Percentiles rank a stretch among this genome's conserved stretches.
phyloP scores from a whole-genome alignment of 1,140 invertebrate genomes.

The Scaptomyza pallida region DNA sequence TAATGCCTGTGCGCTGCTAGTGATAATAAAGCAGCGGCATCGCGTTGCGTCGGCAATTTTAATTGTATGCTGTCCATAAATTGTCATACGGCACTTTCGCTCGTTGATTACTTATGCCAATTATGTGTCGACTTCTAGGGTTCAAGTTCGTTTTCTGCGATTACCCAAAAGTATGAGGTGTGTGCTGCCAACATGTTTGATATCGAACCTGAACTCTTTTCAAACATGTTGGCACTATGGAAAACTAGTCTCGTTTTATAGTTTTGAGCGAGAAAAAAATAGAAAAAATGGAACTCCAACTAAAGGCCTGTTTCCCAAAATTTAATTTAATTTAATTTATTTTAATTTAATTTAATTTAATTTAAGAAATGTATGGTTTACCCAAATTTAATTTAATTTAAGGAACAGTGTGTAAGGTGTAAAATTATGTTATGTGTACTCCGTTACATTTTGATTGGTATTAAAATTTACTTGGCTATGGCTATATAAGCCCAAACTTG shows the following conservation, averaged over 20 bases:
- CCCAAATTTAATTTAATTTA: no score
- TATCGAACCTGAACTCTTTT: slow-evolving; percentile 3
- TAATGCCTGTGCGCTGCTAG: slow-evolving; percentile 15
- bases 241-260: slow-evolving; percentile 7
- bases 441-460: no score
- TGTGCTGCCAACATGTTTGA: slow-evolving; percentile 23
- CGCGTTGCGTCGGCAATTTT: slow-evolving; percentile 15
- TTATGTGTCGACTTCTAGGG: slow-evolving; percentile 20
- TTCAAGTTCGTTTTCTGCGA: slow-evolving; percentile 51
- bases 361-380: no score
- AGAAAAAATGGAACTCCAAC: no score
- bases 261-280: slow-evolving; percentile 8
- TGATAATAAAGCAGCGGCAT: slow-evolving; percentile 16
- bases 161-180: not conserved
- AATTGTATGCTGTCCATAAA: slow-evolving; percentile 37
- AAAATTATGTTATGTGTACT: no score
- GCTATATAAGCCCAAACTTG: no score
- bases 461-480: no score
- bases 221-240: slow-evolving; percentile 15
- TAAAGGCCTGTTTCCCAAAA: no score
- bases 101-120: slow-evolving; percentile 18
- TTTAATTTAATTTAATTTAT: no score
- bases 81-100: slow-evolving; percentile 44
- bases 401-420: no score
- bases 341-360: no score